Evolutionary conservation across 2,113 vertebrate species (phyloP).

Genomic region (Steatornis caripensis): DNA sequence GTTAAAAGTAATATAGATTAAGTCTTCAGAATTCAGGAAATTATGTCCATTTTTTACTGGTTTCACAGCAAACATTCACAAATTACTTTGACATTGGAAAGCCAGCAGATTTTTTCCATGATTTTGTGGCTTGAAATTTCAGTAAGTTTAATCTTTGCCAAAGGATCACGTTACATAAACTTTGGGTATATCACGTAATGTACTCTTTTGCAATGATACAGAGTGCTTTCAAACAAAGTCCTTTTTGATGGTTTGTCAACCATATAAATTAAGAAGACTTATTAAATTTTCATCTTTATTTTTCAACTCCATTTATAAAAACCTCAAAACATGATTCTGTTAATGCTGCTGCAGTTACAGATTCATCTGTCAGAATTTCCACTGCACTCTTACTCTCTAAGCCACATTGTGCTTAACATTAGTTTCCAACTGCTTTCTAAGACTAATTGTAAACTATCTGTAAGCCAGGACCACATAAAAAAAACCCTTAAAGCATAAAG

Average conservation of each 20-base stretch:
- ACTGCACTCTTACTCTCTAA: neutral
- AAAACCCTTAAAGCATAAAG: neutral
- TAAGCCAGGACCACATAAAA: neutral
- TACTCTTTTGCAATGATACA: neutral
- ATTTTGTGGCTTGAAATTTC: neutral
- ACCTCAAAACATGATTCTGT: neutral
- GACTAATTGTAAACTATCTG: neutral
- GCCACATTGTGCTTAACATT: neutral
- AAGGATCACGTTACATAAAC: neutral
- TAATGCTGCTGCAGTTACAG: neutral
- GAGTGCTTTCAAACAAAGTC: neutral
- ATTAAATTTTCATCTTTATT: neutral
- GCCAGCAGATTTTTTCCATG: neutral
- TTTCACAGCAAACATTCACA: neutral
- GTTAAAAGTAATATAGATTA: neutral
- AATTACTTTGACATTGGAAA: neutral
- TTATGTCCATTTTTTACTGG: neutral
- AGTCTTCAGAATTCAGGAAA: neutral
- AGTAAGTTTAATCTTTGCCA: neutral
- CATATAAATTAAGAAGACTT: neutral
- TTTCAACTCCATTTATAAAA: neutral
- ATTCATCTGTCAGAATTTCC: neutral
- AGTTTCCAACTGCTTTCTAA: neutral
- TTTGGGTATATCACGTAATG: neutral
- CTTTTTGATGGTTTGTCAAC: neutral